Evolutionary conservation across 1,140 invertebrate genomes (phyloP).

Genomic region (Heliconius nattereri): DNA sequence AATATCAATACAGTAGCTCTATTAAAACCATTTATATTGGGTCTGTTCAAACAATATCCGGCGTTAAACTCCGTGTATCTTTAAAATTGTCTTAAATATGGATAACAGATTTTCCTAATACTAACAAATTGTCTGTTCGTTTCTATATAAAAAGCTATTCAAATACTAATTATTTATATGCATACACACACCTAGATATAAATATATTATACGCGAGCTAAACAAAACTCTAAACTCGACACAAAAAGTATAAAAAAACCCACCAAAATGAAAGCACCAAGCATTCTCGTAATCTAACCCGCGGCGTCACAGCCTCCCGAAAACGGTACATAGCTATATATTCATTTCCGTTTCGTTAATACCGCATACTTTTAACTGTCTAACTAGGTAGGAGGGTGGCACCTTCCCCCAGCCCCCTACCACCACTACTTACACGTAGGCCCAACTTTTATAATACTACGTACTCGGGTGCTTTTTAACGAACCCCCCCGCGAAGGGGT

Average conservation of each 20-base stretch:
- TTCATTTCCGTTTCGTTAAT: constrained; percentile 80
- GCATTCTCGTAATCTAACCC: constrained; percentile 76
- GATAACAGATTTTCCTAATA: too few species aligned
- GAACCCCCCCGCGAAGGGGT: constrained; percentile 66
- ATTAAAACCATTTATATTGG: not conserved
- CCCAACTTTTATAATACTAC: constrained; percentile 80
- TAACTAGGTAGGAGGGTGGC: constrained; percentile 60
- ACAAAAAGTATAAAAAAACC: constrained; percentile 48
- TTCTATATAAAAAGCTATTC: too few species aligned
- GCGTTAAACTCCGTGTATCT: too few species aligned
- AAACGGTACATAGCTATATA: constrained; percentile 75
- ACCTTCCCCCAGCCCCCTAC: constrained; percentile 42
- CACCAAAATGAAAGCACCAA: constrained; percentile 62
- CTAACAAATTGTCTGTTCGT: too few species aligned
- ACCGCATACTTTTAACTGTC: constrained; percentile 80
- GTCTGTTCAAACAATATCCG: too few species aligned
- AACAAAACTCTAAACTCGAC: constrained; percentile 48
- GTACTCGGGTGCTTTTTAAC: constrained; percentile 77
- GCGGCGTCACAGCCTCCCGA: constrained; percentile 70
- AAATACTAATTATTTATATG: not conserved
- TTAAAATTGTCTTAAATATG: too few species aligned
- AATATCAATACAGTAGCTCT: not conserved
- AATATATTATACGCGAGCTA: constrained; percentile 17
- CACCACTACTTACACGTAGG: constrained; percentile 78
- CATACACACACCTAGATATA: not conserved